Base-by-base conservation (phyloP, 1,140 invertebrate genomes). In the Teleopsis dalmanni region DNA sequence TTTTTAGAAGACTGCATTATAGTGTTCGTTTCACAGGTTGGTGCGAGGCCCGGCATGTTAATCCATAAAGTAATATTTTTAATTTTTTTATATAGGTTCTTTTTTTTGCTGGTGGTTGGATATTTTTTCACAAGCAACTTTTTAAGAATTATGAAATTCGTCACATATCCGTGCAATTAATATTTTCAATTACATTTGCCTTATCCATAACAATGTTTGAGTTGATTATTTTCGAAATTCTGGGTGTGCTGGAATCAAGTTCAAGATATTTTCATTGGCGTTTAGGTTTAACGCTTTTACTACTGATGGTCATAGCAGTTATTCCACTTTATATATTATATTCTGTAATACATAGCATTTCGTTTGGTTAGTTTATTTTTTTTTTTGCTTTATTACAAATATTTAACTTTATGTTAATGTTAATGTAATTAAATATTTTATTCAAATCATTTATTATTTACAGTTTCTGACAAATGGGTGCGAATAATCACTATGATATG, bases 141-240 rank as follows among this genome's bases (percentile, higher is more conserved):
- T 99, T 99, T 71, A 83, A 88, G 58, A 93, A 99, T 71, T 99
- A 99, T 80, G 97, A 99, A 79, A 91, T 97, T 3, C 88, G 95
- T 65, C 91, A 98, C 70, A 81, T 83, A 52, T 74, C 94, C 37
- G 93, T 99, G 7, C 91, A 98, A 68, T 73, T 98, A 3, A 92
- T 98, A 60, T 99, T 99, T 72, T 96, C 95, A 1, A 80, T 88
- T 6, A 99, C 95, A 33, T 96, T 99, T 72, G 87, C 96, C 5
- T 73, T 99, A 3, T 99, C 95, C 13, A 98, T 96, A 68, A 97
- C 93, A 5, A 96, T 99, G 91, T 99, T 99, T 75, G 96, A 99
- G 71, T 76, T 99, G 21, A 98, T 99, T 52, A 99, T 99, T 70
- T 99, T 99, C 78, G 97, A 99, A 78, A 99, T 99, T 64, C 75